These are phyloP conservation scores for Lepisosteus osseus DNA, from an alignment of 2,113 vertebrate species.

Conservation along the genomic window DNA sequence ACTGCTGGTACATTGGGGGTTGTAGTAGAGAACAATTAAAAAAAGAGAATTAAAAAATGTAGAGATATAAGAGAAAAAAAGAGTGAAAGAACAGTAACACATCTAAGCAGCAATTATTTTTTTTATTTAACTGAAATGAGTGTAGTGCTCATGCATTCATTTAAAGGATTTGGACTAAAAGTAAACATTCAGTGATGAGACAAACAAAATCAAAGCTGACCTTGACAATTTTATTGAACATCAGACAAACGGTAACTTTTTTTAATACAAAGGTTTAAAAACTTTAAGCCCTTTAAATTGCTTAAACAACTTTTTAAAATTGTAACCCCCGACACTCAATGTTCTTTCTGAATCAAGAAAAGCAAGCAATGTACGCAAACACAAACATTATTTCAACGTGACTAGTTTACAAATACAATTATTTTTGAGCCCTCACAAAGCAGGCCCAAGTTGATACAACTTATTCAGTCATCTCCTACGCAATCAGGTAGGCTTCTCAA, in stretches of 20 bases:
- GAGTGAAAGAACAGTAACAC: no score
- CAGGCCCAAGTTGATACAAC: constrained; percentile 44
- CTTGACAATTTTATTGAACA: constrained; percentile 51
- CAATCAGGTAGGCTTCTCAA: constrained; percentile 24
- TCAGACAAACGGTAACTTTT: constrained; percentile 41
- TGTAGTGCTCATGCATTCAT: no score
- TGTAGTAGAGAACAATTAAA: no score
- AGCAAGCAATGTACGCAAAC: constrained; percentile 28
- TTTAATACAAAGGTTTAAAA: constrained; percentile 41
- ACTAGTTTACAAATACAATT: constrained; percentile 24
- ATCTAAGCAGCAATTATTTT: no score
- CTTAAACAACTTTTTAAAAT: constrained; percentile 37
- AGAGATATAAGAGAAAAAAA: no score
- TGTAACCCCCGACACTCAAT: constrained; percentile 28
- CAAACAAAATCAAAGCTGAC: neutral
- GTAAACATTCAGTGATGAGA: no score
- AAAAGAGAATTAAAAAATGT: no score
- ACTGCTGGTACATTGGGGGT: no score
- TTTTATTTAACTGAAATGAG: no score
- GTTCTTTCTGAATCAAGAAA: constrained; percentile 11
- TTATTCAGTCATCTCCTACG: constrained; percentile 36
- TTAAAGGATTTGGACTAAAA: no score
- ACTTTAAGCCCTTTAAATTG: constrained; percentile 52
- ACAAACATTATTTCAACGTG: constrained; percentile 28
- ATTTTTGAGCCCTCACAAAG: constrained; percentile 21